phyloP scores from a whole-genome alignment of 2,113 vertebrate species.

The Xiphophorus couchianus region DNA sequence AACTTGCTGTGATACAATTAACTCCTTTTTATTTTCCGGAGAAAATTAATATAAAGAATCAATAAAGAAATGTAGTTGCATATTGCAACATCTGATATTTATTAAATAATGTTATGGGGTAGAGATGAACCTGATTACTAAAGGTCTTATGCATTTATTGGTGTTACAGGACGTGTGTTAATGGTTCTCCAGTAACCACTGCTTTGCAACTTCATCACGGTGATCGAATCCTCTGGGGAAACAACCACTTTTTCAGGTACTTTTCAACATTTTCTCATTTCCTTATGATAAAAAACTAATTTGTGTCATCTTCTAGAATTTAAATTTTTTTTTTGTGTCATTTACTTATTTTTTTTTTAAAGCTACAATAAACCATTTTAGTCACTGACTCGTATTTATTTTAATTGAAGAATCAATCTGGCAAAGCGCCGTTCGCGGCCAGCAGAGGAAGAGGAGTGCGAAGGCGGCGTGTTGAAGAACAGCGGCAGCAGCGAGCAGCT shows the following conservation, averaged over 20 bases:
- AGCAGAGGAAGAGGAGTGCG: slow-evolving; percentile 84
- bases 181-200: slow-evolving; percentile 87
- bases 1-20: no score
- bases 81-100: no score
- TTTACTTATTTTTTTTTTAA: background rate
- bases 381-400: background rate
- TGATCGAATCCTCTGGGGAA: slow-evolving; percentile 97
- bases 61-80: no score
- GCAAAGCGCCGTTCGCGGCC: slow-evolving; percentile 85
- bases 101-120: no score
- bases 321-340: background rate
- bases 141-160: background rate
- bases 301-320: background rate
- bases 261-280: background rate
- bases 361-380: slow-evolving; percentile 37
- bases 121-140: no score
- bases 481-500: slow-evolving; percentile 89
- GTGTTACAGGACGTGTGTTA: slow-evolving; percentile 89
- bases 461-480: slow-evolving; percentile 80
- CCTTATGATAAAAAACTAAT: no score
- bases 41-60: no score
- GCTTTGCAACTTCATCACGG: slow-evolving; percentile 92
- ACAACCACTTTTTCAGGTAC: slow-evolving; percentile 98
- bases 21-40: no score
- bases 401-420: slow-evolving; percentile 83